Evolutionary conservation across 30 jellyfish, hydroid and myxozoan genomes (phyloP), one percentile per base, ranked within the genome.

Genomic region (Aurelia aurita): DNA sequence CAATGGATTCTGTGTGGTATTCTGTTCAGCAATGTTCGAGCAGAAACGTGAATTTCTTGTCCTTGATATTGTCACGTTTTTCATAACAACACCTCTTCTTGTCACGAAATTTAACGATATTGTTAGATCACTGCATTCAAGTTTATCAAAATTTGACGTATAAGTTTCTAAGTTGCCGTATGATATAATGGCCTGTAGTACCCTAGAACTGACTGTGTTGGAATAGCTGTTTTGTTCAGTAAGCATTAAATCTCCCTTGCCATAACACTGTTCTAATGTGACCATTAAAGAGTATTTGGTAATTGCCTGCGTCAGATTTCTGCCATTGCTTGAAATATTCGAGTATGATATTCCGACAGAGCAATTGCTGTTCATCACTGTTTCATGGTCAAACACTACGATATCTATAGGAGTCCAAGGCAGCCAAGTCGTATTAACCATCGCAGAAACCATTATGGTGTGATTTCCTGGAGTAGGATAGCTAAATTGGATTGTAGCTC

Each of bases 301-400:
- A 25, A n/a, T 45, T 28, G 21, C 79, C 12, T 21, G 34, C 21
- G 43, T 19, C 15, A 23, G 5, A 26, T 7, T 20, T 1, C 23
- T 22, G 35, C 20, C 54, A 25, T 22, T 19, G 29, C 13, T 34
- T 1, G 62, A 9, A 19, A 27, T 20, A 13, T 29, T 20, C 7
- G 44, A 54, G 10, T 10, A 47, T 25, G 44, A 23, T 2, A 82
- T 60, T 6, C 32, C 23, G 21, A 82, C 45, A 22, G 69, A 15
- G 79, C 91, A 82, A 9, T 69, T 59, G 27, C 91, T 82, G 11
- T 28, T 44, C 22, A 53, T 29, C 28, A 69, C 91, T 8, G 84
- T 39, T 10, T 32, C 81, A 44, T 82, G 85, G 58, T 82, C 91
- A 54, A 82, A 82, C 0, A 82, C 91, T 58, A 63, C 3, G 23